These are phyloP conservation scores for Quiscalus mexicanus DNA, from an alignment of 2,113 vertebrate genomes.

Conservation along the genomic window DNA sequence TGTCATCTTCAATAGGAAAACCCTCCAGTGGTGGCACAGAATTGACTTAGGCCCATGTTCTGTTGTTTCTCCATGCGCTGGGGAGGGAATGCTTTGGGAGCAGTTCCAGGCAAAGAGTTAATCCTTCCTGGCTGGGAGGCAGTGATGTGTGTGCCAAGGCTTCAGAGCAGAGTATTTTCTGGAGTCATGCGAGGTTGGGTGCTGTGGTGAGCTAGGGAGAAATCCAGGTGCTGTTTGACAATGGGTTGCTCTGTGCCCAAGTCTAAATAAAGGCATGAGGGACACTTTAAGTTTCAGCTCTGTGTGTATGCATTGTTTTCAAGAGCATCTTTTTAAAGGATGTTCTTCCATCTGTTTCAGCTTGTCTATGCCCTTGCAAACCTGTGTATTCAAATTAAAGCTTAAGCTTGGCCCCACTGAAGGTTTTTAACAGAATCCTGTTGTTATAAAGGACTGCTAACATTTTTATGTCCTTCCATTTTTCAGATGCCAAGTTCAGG, in stretches of 20 bases:
- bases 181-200: fast-evolving
- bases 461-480: constrained; percentile 3
- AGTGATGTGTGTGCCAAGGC: background rate
- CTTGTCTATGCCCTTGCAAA: constrained; percentile 16
- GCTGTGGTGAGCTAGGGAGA: background rate
- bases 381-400: background rate
- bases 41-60: background rate
- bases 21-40: background rate
- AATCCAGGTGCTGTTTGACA: background rate
- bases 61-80: background rate
- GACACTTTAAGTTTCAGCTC: background rate
- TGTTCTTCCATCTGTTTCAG: background rate
- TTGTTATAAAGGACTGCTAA: background rate
- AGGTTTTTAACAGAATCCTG: background rate
- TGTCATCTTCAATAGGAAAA: background rate
- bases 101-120: background rate
- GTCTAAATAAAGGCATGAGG: background rate
- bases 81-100: background rate
- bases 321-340: background rate
- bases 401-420: background rate
- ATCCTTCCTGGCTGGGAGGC: background rate
- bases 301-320: background rate
- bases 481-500: background rate
- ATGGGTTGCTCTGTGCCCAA: background rate
- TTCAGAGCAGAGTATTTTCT: background rate